Conservation (phyloP, 2,888 invertebrate species). For the Habrosyne pyritoides region DNA sequence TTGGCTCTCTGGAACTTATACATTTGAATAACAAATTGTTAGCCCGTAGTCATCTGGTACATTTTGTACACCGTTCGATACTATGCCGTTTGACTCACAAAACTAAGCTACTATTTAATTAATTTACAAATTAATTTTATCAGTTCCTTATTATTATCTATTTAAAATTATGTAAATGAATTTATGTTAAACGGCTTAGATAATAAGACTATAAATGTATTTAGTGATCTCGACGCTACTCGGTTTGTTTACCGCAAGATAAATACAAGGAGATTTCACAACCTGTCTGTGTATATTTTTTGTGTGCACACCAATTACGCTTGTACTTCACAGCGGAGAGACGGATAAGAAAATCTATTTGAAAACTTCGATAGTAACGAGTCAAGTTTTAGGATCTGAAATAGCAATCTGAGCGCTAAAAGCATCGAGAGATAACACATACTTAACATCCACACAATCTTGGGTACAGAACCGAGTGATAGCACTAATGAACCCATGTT, state of each 20-base stretch:
- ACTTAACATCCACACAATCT: slow-evolving; percentile 58
- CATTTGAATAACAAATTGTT: slow-evolving; percentile 59
- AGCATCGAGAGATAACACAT: slow-evolving; percentile 72
- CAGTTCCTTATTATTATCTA: slow-evolving; percentile 21
- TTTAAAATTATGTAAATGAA: slow-evolving; percentile 32
- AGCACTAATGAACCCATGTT: slow-evolving; percentile 80
- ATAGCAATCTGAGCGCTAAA: slow-evolving; percentile 70
- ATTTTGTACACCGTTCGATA: slow-evolving; percentile 25
- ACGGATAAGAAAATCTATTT: slow-evolving; percentile 55
- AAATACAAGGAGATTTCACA: not conserved
- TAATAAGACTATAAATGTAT: slow-evolving; percentile 23
- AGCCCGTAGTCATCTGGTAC: slow-evolving; percentile 36
- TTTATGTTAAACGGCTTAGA: slow-evolving; percentile 31
- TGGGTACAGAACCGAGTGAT: slow-evolving; percentile 58
- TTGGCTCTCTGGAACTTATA: slow-evolving; percentile 33
- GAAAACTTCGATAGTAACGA: slow-evolving; percentile 38
- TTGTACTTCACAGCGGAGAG: slow-evolving; percentile 30
- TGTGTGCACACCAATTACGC: slow-evolving; percentile 23
- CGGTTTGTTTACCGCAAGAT: not conserved
- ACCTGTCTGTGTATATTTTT: slow-evolving; percentile 2
- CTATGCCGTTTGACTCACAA: slow-evolving; percentile 32
- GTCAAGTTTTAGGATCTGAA: slow-evolving; percentile 45
- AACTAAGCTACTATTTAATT: slow-evolving; percentile 39
- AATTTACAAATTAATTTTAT: slow-evolving; percentile 23
- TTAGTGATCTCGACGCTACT: not conserved